phyloP scores from a whole-genome alignment of 2,888 invertebrate species.

The Malachius bipustulatus region DNA sequence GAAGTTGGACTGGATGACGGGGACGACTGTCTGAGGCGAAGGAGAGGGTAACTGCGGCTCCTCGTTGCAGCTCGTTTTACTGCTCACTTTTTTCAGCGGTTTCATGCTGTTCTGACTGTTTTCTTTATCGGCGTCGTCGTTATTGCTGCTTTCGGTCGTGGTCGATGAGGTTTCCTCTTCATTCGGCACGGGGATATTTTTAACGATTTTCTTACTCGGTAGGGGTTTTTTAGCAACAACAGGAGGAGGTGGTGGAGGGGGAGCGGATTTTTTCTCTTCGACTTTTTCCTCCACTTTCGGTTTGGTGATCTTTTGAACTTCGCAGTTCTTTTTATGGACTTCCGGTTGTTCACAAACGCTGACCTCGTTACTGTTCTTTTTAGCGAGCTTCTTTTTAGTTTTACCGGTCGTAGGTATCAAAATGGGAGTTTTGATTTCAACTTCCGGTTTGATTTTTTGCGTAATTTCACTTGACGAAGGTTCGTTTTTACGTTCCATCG shows the following conservation, averaged over 20 bases:
- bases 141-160: conserved; percentile 57
- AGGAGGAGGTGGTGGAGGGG: too few relatives aligned
- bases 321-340: conserved; percentile 18
- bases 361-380: conserved; percentile 26
- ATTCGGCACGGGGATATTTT: conserved; percentile 24
- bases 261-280: conserved; percentile 21
- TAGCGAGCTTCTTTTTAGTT: conserved; percentile 30
- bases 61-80: conserved; percentile 2
- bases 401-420: conserved; percentile 32
- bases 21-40: conserved; percentile 10
- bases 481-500: background rate
- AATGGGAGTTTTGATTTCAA: conserved; percentile 26
- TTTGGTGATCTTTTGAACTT: conserved; percentile 14
- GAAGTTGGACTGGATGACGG: background rate
- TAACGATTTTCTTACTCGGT: conserved; percentile 17
- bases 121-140: conserved; percentile 41
- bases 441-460: conserved; percentile 18
- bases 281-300: conserved; percentile 29
- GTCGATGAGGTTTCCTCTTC: conserved; percentile 61
- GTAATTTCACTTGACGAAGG: background rate
- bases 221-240: conserved; percentile 25
- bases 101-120: conserved; percentile 21
- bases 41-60: conserved; percentile 6
- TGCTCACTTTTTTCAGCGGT: conserved; percentile 19
- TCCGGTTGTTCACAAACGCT: conserved; percentile 13